Conservation (phyloP, 1,140 invertebrate genomes). For the Cydia strobilella region DNA sequence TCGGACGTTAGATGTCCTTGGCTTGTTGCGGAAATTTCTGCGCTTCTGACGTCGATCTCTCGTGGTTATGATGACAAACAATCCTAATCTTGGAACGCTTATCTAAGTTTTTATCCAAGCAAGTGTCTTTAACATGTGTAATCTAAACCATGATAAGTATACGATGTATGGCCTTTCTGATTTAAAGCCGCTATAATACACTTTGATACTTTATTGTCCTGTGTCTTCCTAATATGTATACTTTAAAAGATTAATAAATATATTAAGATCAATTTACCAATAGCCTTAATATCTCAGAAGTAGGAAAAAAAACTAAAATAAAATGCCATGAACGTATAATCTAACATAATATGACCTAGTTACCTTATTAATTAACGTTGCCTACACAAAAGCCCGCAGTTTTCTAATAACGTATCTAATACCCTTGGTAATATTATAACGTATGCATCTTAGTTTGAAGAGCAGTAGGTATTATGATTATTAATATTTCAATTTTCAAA, state of each 20-base stretch:
- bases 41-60: conserved; percentile 43
- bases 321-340: too few species aligned
- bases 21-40: conserved; percentile 55
- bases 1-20: conserved; percentile 46
- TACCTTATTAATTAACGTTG: too few species aligned
- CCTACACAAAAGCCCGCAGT: too few species aligned
- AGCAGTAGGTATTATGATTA: conserved; percentile 55
- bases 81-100: not conserved
- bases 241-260: too few species aligned
- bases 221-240: not conserved
- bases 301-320: too few species aligned
- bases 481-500: conserved; percentile 69
- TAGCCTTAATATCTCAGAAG: too few species aligned
- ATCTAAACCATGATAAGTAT: not conserved
- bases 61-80: conserved; percentile 54
- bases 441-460: too few species aligned
- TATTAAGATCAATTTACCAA: too few species aligned
- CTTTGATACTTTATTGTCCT: not conserved
- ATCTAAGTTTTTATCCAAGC: not conserved
- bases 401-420: too few species aligned
- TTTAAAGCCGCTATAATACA: too few species aligned
- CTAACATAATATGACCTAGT: too few species aligned
- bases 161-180: not conserved
- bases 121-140: not conserved
- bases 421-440: too few species aligned